These are phyloP conservation scores for Furcifer pardalis DNA, from an alignment of 2,797 vertebrate species.

Conservation along the genomic window DNA sequence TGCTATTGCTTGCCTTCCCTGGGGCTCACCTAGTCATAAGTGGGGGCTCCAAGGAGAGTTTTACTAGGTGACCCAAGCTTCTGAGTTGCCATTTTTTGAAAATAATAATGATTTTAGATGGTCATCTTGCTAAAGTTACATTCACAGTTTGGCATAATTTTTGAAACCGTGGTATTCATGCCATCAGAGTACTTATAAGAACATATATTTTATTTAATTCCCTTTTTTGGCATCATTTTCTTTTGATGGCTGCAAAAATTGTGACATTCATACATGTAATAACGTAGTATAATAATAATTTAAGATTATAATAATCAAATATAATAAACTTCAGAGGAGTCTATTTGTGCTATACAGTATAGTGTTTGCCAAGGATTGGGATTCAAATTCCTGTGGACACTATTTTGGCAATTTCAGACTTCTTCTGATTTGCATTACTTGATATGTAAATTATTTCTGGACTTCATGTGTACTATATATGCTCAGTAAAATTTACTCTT, in stretches of 20 bases:
- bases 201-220: background rate
- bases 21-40: too few species aligned
- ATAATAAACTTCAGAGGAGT: background rate
- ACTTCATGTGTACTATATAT: background rate
- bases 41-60: too few species aligned
- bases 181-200: background rate
- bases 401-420: background rate
- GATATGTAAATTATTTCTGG: background rate
- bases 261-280: background rate
- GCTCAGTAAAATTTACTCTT: slow-evolving; percentile 40
- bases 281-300: background rate
- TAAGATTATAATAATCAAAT: background rate
- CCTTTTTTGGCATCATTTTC: background rate
- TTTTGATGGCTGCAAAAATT: background rate
- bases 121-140: background rate
- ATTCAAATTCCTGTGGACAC: background rate
- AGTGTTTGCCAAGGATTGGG: background rate
- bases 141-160: background rate
- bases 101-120: background rate
- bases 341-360: background rate
- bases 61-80: background rate
- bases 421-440: background rate
- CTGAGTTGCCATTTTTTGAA: background rate
- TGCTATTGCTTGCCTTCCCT: too few species aligned
- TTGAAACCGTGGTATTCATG: background rate